phyloP scores from a whole-genome alignment of 2,113 vertebrate species.

The Chionomys nivalis region DNA sequence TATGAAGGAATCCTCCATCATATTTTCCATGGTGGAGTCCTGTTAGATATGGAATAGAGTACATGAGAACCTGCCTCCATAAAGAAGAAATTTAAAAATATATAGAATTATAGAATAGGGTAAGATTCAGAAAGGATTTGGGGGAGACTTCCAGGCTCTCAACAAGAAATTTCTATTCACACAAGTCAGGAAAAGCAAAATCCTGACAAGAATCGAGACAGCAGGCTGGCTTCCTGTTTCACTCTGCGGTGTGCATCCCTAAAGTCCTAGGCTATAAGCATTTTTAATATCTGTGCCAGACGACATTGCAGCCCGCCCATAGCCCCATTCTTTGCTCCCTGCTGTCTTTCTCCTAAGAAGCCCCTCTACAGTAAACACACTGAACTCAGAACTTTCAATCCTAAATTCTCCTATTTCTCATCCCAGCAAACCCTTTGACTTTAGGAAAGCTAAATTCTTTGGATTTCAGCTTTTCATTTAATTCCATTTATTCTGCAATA shows the following conservation, averaged over 20 bases:
- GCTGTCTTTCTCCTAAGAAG: not conserved
- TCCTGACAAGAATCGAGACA: not conserved
- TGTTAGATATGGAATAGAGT: slow-evolving; percentile 43
- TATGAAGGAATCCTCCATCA: slow-evolving; percentile 70
- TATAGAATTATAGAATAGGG: not conserved
- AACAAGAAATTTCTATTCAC: slow-evolving; percentile 50
- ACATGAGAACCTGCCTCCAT: not conserved
- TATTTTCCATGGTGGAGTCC: slow-evolving; percentile 78
- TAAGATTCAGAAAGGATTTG: not conserved
- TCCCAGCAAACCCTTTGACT: not conserved
- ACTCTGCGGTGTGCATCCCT: not conserved
- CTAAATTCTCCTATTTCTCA: slow-evolving; percentile 30
- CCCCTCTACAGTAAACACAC: not conserved
- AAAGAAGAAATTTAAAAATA: not conserved
- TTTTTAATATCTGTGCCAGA: not conserved
- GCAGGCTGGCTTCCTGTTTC: slow-evolving; percentile 62
- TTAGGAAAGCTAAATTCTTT: slow-evolving; percentile 6
- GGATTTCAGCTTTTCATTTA: not conserved
- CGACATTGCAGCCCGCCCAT: not conserved
- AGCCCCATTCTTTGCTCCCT: not conserved
- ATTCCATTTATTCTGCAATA: not conserved
- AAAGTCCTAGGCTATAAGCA: not conserved
- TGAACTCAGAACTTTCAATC: not conserved
- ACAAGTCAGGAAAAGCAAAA: slow-evolving; percentile 24
- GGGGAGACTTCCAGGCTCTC: not conserved